phyloP scores from a whole-genome alignment of 2,113 vertebrate species.

The Sturnus vulgaris region DNA sequence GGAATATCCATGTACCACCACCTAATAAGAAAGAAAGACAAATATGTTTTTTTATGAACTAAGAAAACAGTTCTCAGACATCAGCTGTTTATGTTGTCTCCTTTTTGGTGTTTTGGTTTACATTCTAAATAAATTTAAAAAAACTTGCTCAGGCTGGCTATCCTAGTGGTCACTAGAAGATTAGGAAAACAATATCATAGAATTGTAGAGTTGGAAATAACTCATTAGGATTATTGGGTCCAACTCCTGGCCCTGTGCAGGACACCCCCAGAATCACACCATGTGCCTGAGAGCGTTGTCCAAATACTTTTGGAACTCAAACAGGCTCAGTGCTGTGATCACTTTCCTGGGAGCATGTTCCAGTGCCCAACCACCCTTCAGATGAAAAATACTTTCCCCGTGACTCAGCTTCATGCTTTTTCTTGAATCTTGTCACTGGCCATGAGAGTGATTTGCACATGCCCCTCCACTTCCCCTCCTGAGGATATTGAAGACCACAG shows the following conservation, averaged over 20 bases:
- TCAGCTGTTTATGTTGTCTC: neutral
- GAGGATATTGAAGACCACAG: neutral
- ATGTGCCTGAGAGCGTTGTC: neutral
- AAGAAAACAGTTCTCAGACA: neutral
- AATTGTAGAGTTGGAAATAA: neutral
- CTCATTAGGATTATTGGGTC: neutral
- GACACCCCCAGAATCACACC: too few species aligned
- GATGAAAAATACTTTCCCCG: neutral
- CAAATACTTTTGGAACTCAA: neutral
- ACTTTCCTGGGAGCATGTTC: neutral
- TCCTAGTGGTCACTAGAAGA: neutral
- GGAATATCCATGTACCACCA: neutral
- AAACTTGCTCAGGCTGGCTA: neutral
- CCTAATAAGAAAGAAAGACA: neutral
- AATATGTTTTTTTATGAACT: neutral
- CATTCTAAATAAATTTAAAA: neutral
- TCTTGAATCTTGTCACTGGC: too few species aligned
- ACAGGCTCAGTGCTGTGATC: neutral
- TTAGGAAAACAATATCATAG: neutral
- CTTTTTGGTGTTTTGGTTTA: neutral
- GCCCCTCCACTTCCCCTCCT: neutral
- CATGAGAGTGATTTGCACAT: too few species aligned
- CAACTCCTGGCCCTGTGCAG: accelerated
- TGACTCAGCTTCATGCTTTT: neutral
- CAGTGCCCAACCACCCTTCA: neutral